These are phyloP conservation scores for Gymnocephalus cernua DNA, from an alignment of 2,113 vertebrate species.

Conservation along the genomic window DNA sequence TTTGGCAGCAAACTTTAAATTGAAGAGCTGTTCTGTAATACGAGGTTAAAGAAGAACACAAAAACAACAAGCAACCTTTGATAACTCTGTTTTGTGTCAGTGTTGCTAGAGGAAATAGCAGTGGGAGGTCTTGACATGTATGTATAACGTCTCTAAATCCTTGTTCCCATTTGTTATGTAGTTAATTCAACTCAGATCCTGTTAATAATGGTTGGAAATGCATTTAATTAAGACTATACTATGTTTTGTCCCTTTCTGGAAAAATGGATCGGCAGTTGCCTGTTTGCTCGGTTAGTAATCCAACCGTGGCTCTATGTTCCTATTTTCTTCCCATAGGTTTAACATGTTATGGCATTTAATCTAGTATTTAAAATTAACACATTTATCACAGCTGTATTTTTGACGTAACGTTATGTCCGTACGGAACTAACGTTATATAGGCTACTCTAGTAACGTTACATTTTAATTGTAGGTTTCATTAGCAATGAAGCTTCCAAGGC, in stretches of 20 bases:
- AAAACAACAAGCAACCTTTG: not conserved
- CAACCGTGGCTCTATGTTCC: not conserved
- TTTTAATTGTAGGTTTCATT: not conserved
- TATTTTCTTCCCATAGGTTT: not conserved
- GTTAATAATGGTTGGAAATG: not conserved
- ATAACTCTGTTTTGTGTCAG: not conserved
- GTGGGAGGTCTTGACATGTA: not conserved
- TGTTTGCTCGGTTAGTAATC: not conserved
- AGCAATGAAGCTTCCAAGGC: conserved; percentile 31
- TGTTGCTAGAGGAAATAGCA: too few relatives aligned
- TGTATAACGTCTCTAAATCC: not conserved
- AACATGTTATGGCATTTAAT: not conserved
- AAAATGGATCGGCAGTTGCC: not conserved
- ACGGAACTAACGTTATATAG: too few relatives aligned
- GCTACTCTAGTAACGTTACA: too few relatives aligned
- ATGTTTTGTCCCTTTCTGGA: not conserved
- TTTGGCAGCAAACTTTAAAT: conserved; percentile 94
- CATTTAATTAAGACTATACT: not conserved
- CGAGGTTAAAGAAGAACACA: conserved; percentile 74
- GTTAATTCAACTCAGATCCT: not conserved
- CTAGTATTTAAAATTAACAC: not conserved
- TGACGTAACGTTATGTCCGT: too few relatives aligned
- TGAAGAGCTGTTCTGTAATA: conserved; percentile 90
- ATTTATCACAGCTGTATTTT: not conserved
- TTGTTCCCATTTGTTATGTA: not conserved